phyloP scores from a whole-genome alignment of 2,888 invertebrate species.

The Cephus sareptanus region DNA sequence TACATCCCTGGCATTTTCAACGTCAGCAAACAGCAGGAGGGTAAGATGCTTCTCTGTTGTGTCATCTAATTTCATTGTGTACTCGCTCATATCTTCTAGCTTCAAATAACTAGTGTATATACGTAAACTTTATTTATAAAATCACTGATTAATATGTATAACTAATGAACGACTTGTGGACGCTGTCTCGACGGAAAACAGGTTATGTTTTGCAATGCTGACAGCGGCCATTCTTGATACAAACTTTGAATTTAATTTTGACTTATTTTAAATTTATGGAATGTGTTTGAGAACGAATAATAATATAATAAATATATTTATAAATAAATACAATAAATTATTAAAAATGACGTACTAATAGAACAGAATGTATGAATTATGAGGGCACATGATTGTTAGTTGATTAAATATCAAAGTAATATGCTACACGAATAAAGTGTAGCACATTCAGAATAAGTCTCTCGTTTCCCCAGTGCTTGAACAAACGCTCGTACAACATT shows the following conservation, averaged over 20 bases:
- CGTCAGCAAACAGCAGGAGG: conserved; percentile 71
- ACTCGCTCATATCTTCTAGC: conserved; percentile 16
- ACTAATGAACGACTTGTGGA: neutral
- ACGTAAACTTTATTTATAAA: neutral
- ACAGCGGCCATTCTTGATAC: neutral
- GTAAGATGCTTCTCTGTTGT: conserved; percentile 65
- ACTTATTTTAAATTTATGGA: neutral
- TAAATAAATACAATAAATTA: neutral
- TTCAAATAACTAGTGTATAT: neutral
- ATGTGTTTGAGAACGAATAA: neutral
- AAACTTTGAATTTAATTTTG: neutral
- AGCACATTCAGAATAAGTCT: conserved; percentile 33
- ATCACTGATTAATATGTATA: neutral
- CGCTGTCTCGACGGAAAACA: neutral
- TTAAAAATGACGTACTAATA: neutral
- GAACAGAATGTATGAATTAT: neutral
- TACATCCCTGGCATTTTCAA: conserved; percentile 71
- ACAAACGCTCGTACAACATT: conserved; percentile 31
- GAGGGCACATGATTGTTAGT: neutral
- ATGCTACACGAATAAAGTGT: conserved; percentile 14
- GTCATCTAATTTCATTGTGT: conserved; percentile 62
- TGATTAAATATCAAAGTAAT: neutral
- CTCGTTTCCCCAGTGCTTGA: conserved; percentile 33
- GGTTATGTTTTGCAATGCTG: neutral
- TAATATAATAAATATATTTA: neutral